Conservation (phyloP, 2,888 invertebrate species). For the Odontomyia ornata region DNA sequence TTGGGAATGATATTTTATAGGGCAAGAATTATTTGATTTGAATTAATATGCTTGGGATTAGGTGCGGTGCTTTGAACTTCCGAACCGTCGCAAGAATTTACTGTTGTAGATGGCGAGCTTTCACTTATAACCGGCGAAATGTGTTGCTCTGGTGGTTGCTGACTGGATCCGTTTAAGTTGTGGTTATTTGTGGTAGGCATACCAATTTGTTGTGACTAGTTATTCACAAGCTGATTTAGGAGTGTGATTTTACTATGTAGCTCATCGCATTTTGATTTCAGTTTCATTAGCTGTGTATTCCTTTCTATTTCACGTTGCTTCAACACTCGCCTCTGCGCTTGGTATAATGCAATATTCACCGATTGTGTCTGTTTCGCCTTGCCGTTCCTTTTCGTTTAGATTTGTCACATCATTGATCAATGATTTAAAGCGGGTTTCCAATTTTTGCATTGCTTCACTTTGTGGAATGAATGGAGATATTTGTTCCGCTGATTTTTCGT, state of each 20-base stretch:
- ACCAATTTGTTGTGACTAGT: constrained; percentile 18
- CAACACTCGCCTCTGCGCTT: constrained; percentile 88
- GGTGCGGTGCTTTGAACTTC: background rate
- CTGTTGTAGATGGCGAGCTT: background rate
- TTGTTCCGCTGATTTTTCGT: background rate
- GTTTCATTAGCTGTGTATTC: constrained; percentile 80
- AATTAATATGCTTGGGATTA: constrained; percentile 52
- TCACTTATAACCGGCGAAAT: background rate
- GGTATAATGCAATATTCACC: constrained; percentile 97
- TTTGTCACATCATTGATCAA: constrained; percentile 88
- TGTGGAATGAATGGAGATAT: constrained; percentile 41
- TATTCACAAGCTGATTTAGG: constrained; percentile 71
- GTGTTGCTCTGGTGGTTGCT: background rate
- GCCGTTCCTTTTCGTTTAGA: constrained; percentile 88
- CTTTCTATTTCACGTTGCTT: constrained; percentile 88
- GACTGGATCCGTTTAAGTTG: background rate
- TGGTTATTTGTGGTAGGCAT: background rate
- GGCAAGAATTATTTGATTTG: constrained; percentile 71
- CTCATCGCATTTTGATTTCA: constrained; percentile 80
- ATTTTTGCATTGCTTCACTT: constrained; percentile 76
- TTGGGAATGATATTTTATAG: constrained; percentile 82
- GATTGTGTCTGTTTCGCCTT: constrained; percentile 97
- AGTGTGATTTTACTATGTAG: constrained; percentile 73
- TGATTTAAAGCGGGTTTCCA: constrained; percentile 82
- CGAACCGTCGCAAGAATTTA: constrained; percentile 40